phyloP scores from a whole-genome alignment of 2,797 vertebrate genomes.

The Danio aesculapii region DNA sequence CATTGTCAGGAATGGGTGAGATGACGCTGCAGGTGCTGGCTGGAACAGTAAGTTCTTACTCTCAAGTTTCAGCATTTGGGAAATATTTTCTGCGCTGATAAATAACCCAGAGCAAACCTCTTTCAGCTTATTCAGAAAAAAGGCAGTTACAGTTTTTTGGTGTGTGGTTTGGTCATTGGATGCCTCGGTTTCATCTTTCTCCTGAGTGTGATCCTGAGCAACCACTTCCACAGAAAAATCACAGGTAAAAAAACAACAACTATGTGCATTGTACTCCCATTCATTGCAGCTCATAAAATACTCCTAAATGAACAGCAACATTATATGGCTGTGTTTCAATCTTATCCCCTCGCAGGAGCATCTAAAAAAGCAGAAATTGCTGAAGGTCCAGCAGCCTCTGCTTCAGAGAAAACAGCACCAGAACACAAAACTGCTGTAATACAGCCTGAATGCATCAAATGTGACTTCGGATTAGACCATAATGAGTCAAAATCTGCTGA shows the following conservation, averaged over 20 bases:
- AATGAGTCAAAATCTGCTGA: not conserved
- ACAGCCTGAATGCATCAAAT: not conserved
- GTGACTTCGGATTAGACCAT: slow-evolving; percentile 4
- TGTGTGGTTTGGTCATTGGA: slow-evolving; percentile 91
- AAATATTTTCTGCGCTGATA: not conserved
- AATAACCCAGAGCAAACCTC: not conserved
- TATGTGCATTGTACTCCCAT: no score
- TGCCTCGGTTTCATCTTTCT: slow-evolving; percentile 89
- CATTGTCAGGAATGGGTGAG: slow-evolving; percentile 90
- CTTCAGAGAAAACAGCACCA: slow-evolving; percentile 22
- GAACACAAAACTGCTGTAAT: slow-evolving; percentile 16
- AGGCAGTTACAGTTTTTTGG: slow-evolving; percentile 94
- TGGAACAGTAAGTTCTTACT: slow-evolving; percentile 83
- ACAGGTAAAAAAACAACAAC: slow-evolving; percentile 80
- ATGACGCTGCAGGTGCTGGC: slow-evolving; percentile 93
- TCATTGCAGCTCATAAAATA: not conserved
- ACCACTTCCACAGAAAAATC: slow-evolving; percentile 87
- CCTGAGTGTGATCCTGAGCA: slow-evolving; percentile 87
- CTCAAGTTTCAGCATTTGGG: not conserved
- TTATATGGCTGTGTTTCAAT: slow-evolving; percentile 15
- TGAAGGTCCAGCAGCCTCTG: slow-evolving; percentile 66
- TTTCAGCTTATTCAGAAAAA: slow-evolving; percentile 60
- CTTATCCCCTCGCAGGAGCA: slow-evolving; percentile 65
- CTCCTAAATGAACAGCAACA: not conserved
- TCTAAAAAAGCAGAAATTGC: slow-evolving; percentile 73